Percentiles rank a stretch among this genome's conserved stretches.
Evolutionary conservation across 2,797 vertebrate species (phyloP).

Genomic region (Dermochelys coriacea): DNA sequence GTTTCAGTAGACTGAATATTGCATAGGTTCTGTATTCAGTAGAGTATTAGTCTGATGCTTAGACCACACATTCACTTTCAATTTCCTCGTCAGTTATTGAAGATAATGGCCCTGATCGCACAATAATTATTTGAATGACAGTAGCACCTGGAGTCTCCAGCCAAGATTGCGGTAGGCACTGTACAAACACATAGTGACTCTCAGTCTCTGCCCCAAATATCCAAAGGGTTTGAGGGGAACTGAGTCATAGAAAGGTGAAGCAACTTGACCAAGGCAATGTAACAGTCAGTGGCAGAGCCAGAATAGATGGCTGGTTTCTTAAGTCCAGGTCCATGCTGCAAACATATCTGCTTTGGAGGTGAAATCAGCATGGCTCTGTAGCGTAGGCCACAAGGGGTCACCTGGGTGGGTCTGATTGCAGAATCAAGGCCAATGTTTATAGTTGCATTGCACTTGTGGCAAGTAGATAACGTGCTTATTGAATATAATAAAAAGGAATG

Average conservation of each 20-base stretch:
- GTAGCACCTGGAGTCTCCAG: constrained; percentile 7
- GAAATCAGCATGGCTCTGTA: not conserved
- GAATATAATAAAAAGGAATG: not conserved
- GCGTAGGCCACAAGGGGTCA: not conserved
- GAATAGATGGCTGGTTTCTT: rapidly evolving
- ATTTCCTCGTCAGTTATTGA: not conserved
- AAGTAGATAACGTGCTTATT: not conserved
- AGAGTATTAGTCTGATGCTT: not conserved
- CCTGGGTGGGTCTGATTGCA: rapidly evolving
- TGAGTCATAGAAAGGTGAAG: rapidly evolving
- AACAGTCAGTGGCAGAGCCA: rapidly evolving
- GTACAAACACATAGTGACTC: not conserved
- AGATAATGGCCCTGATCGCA: not conserved
- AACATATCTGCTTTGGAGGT: not conserved
- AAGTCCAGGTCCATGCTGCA: not conserved
- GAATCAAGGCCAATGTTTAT: not conserved
- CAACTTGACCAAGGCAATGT: rapidly evolving
- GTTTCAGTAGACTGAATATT: not conserved
- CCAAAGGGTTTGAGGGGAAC: not conserved
- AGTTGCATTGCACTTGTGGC: rapidly evolving
- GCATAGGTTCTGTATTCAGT: not conserved
- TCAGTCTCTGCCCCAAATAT: rapidly evolving
- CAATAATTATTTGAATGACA: not conserved
- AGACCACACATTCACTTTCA: not conserved
- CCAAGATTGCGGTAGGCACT: not conserved